Base-by-base conservation (phyloP, 1,140 invertebrate species). In the Cydia splendana region DNA sequence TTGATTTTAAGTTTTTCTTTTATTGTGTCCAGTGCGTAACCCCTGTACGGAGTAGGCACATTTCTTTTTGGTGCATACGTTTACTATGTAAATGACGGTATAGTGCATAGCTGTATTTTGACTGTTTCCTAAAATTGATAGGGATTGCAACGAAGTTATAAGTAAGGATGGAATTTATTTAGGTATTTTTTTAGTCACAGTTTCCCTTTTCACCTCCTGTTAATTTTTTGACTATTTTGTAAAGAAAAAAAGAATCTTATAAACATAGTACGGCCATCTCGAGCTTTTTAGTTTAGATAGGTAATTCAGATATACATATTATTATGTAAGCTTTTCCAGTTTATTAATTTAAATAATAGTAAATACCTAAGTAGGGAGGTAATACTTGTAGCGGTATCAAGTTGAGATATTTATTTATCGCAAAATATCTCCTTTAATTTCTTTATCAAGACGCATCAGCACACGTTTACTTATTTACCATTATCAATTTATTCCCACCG, bases 1-100 rank as follows among this genome's bases (percentile, higher is more conserved):
- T 71, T 71, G 67, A 38, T 71, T 71, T 71, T 71, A 24, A 38
- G 67, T 18, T 71, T 38, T 71, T 34, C 30, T 71, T 24, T 71
- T 71, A 38, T 71, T 71, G 30, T 38, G 34, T 38, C 34, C 30
- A 38, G 67, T 71, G 30, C 34, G 67, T 34, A 71, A 71, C 67
- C 65, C 28, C 65, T 67, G 38, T 67, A 34, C 12, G 67, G 67
- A 71, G 6, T 71, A 10, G 67, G 30, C 24, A 18, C 34, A 38
- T 13, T 71, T 71, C 4, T 53, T 53, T 53, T 53, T 53, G 51
- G 51, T 53, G 15, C 51, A 53, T 53, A 18, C 51, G 51, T n/a
- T 53, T 53, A 71, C 13, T 15, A 69, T 38, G 30, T 18, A 10
- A 69, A 34, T 69, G 13, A 38, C 7, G 15, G 18, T 7, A 53